Evolutionary conservation across 2,888 invertebrate species (phyloP).

Genomic region (Pimpla rufipes): DNA sequence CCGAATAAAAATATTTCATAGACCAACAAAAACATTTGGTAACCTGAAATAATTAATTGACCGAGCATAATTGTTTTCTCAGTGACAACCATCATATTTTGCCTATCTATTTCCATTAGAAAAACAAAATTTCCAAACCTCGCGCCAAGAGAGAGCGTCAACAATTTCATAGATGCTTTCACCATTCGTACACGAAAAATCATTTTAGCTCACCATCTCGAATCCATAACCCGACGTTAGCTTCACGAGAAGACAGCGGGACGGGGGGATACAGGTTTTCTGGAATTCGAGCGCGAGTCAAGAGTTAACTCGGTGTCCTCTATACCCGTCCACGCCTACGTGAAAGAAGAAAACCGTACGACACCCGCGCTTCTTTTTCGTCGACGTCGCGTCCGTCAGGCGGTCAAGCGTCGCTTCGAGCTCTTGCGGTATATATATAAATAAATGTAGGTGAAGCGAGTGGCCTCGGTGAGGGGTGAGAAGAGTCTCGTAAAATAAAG

Average conservation of each 20-base stretch:
- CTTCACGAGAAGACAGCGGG: not conserved
- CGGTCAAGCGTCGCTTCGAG: slow-evolving; percentile 39
- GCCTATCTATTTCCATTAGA: not conserved
- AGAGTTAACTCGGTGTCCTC: slow-evolving; percentile 32
- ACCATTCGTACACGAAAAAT: slow-evolving; percentile 20
- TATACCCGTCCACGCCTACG: slow-evolving; percentile 60
- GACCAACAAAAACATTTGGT: too few relatives aligned
- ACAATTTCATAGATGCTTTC: slow-evolving; percentile 13
- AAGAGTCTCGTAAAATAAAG: slow-evolving; percentile 61
- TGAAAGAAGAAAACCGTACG: slow-evolving; percentile 32
- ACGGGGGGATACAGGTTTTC: slow-evolving; percentile 68
- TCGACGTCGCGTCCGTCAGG: slow-evolving; percentile 30
- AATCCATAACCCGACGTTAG: not conserved
- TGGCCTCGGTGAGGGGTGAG: not conserved
- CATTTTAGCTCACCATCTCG: slow-evolving; percentile 8
- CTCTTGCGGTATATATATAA: not conserved
- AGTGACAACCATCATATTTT: not conserved
- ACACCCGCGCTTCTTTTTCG: slow-evolving; percentile 51
- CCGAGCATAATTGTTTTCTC: not conserved
- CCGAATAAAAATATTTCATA: too few relatives aligned
- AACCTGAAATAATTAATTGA: too few relatives aligned
- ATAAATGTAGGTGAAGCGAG: not conserved
- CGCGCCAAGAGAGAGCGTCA: not conserved
- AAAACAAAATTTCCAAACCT: not conserved
- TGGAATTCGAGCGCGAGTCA: slow-evolving; percentile 68